These are phyloP conservation scores for Xenopus laevis DNA, from an alignment of 2,113 vertebrate species.

Conservation along the genomic window DNA sequence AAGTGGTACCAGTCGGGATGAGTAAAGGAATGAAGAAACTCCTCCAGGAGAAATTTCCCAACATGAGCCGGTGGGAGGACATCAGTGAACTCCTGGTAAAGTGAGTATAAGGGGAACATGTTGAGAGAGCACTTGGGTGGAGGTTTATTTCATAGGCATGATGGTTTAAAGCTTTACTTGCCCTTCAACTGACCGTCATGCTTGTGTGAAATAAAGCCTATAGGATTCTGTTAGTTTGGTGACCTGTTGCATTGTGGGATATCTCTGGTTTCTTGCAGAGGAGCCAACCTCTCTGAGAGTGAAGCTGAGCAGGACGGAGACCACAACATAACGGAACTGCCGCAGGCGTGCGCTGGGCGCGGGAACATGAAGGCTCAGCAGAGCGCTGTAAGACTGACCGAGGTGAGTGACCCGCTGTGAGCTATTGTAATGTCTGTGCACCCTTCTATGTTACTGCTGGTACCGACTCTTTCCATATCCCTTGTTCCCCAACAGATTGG, in stretches of 20 bases:
- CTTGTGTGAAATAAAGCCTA: too few relatives aligned
- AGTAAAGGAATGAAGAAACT: constrained; percentile 90
- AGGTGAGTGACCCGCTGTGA: constrained; percentile 59
- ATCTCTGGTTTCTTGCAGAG: constrained; percentile 55
- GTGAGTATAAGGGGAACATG: constrained; percentile 56
- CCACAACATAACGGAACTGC: constrained; percentile 84
- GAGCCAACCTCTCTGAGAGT: constrained; percentile 82
- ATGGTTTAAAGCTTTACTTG: too few relatives aligned
- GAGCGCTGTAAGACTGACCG: constrained; percentile 83
- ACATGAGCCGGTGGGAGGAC: constrained; percentile 87
- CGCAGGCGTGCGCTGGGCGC: constrained; percentile 76
- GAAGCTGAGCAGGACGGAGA: constrained; percentile 86
- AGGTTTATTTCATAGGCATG: too few relatives aligned
- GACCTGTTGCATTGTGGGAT: not conserved
- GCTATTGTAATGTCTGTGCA: too few relatives aligned
- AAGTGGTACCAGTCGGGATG: constrained; percentile 86
- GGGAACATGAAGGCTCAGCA: constrained; percentile 87
- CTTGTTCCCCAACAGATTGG: constrained; percentile 68
- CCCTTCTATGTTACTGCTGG: too few relatives aligned
- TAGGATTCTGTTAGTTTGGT: too few relatives aligned
- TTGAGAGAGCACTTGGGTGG: too few relatives aligned
- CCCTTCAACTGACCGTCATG: too few relatives aligned
- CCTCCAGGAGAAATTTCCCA: constrained; percentile 87
- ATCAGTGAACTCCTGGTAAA: constrained; percentile 88
- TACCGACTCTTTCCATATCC: too few relatives aligned